phyloP scores from a whole-genome alignment of 2,888 invertebrate genomes.

The Hoplodrina blanda region DNA sequence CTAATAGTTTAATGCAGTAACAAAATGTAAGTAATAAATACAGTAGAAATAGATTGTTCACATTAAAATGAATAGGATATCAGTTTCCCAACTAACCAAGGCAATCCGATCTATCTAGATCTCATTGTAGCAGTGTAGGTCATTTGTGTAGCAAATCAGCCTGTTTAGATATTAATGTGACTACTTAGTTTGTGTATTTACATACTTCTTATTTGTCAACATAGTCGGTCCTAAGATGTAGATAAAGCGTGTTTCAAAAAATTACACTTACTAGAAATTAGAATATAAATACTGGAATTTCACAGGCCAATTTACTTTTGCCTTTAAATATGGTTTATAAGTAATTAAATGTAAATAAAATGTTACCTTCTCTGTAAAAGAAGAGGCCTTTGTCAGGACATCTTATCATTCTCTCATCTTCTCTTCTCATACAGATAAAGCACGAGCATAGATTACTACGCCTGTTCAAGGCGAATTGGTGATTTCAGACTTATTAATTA shows the following conservation, averaged over 20 bases:
- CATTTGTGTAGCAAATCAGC: slow-evolving; percentile 33
- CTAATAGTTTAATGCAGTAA: background rate
- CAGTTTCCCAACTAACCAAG: slow-evolving; percentile 38
- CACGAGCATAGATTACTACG: no score
- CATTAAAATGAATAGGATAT: slow-evolving; percentile 36
- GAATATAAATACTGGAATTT: no score
- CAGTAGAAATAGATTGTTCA: slow-evolving; percentile 18
- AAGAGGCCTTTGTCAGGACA: no score
- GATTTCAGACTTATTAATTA: no score
- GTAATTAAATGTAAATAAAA: no score
- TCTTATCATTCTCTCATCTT: no score
- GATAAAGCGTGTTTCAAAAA: background rate
- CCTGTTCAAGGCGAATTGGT: no score
- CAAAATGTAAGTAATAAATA: slow-evolving; percentile 19
- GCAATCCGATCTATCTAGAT: slow-evolving; percentile 52
- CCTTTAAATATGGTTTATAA: no score
- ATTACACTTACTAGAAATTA: no score
- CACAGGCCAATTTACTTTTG: no score
- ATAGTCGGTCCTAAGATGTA: background rate
- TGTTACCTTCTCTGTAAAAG: no score
- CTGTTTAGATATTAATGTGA: slow-evolving; percentile 29
- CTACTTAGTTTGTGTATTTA: slow-evolving; percentile 10
- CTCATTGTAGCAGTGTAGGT: slow-evolving; percentile 17
- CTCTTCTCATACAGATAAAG: no score
- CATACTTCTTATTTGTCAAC: slow-evolving; percentile 1